Conservation (phyloP, 2,888 invertebrate species). For the Steinernema hermaphroditum region DNA sequence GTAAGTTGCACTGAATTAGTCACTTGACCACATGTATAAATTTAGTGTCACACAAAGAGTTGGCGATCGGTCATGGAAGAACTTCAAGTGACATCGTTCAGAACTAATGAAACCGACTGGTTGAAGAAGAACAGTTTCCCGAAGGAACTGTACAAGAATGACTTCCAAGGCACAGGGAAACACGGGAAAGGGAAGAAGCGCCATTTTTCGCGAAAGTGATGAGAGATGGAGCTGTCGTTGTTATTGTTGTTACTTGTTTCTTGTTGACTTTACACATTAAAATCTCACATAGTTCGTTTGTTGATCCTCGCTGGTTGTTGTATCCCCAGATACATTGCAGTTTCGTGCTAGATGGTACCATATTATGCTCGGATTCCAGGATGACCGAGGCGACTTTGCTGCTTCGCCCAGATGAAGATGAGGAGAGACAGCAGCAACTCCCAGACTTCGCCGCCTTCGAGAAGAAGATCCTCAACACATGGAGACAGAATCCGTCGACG, state of each 20-base stretch:
- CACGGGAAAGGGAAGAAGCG: slow-evolving; percentile 5
- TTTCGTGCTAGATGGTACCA: too few relatives aligned
- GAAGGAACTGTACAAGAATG: neutral
- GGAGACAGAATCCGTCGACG: neutral
- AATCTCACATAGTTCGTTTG: too few relatives aligned
- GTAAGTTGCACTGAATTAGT: neutral
- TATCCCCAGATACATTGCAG: too few relatives aligned
- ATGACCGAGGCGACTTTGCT: neutral
- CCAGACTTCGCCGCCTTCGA: neutral
- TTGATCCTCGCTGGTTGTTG: too few relatives aligned
- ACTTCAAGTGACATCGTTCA: neutral
- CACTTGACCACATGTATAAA: neutral
- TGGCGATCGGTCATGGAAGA: slow-evolving; percentile 16
- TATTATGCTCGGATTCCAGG: too few relatives aligned
- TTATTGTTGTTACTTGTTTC: slow-evolving; percentile 13
- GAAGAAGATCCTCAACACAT: neutral
- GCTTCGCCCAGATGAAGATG: neutral
- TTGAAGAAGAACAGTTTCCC: slow-evolving; percentile 10
- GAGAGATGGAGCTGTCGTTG: neutral
- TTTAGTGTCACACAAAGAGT: slow-evolving; percentile 17
- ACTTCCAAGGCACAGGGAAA: neutral
- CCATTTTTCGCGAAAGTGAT: neutral
- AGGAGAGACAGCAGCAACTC: neutral
- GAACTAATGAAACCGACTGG: neutral
- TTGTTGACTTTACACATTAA: neutral